Conservation (phyloP, 2,797 vertebrate species). For the Eulemur mongoz region DNA sequence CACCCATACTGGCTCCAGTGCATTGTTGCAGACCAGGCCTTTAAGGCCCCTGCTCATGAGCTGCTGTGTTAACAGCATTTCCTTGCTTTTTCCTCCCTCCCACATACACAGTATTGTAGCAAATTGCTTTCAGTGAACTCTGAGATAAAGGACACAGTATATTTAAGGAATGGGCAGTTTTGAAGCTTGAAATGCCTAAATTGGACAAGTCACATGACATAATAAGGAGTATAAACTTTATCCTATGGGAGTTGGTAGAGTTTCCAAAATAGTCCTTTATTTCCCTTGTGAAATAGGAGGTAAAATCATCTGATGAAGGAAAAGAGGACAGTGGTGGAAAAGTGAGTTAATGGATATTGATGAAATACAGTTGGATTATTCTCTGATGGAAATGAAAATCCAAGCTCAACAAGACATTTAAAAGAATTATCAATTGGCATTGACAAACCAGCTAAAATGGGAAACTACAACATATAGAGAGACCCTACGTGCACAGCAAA, state of each 20-base stretch:
- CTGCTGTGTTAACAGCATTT: background rate
- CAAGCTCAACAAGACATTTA: background rate
- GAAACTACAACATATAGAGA: background rate
- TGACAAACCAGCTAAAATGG: background rate
- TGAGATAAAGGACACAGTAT: background rate
- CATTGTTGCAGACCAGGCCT: background rate
- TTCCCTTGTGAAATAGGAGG: background rate
- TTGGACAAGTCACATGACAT: background rate
- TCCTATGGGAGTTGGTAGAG: background rate
- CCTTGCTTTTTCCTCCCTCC: background rate
- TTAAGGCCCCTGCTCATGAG: background rate
- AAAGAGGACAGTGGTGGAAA: background rate
- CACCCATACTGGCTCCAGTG: background rate
- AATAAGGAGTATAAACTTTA: background rate
- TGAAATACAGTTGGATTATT: background rate
- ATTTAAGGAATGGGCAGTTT: background rate
- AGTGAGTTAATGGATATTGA: background rate
- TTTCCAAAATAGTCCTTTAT: background rate
- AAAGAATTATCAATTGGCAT: background rate
- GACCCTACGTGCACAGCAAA: background rate
- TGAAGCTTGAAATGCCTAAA: background rate
- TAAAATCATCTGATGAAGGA: background rate
- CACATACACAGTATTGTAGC: rapidly evolving
- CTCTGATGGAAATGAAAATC: background rate
- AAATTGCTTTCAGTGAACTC: background rate